phyloP scores from a whole-genome alignment of 23 tunicate species.

The Halocynthia roretzi region DNA sequence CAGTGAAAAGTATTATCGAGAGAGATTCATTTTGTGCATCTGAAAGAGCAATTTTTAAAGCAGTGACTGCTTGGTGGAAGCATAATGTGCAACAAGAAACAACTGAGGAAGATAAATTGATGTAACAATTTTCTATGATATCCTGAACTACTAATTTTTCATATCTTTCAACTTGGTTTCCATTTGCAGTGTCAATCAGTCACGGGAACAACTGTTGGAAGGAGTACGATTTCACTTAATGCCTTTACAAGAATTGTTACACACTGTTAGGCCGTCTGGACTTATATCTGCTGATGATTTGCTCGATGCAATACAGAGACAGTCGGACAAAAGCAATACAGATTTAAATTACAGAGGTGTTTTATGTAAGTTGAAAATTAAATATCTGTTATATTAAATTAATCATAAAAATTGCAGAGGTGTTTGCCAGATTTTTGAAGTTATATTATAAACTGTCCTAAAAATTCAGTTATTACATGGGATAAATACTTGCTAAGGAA shows the following conservation, averaged over 20 bases:
- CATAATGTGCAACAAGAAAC: slow-evolving; percentile 12
- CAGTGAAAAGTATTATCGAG: slow-evolving; percentile 42
- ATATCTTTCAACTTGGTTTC: not conserved
- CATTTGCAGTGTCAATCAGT: not conserved
- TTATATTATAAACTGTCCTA: too few relatives aligned
- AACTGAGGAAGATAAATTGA: slow-evolving; percentile 12
- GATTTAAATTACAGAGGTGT: slow-evolving; percentile 65
- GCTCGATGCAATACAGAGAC: slow-evolving; percentile 79
- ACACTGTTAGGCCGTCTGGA: slow-evolving; percentile 81
- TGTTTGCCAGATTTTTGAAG: not conserved
- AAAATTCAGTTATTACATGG: too few relatives aligned
- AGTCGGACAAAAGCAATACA: slow-evolving; percentile 56
- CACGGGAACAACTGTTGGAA: slow-evolving; percentile 44
- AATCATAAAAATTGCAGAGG: not conserved
- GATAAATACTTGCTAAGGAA: too few relatives aligned
- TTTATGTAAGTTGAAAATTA: slow-evolving; percentile 13
- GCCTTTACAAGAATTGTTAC: slow-evolving; percentile 60
- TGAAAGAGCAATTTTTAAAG: slow-evolving; percentile 81
- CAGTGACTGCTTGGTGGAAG: slow-evolving; percentile 82
- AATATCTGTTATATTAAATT: too few relatives aligned
- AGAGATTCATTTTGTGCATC: slow-evolving; percentile 97
- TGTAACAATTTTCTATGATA: slow-evolving; percentile 8
- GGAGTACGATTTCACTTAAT: slow-evolving; percentile 84
- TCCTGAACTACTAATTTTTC: not conserved
- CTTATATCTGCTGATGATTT: slow-evolving; percentile 63